These are phyloP conservation scores for Caenorhabditis sp. DNA, from an alignment of 2,888 invertebrate species.

Conservation along the genomic window DNA sequence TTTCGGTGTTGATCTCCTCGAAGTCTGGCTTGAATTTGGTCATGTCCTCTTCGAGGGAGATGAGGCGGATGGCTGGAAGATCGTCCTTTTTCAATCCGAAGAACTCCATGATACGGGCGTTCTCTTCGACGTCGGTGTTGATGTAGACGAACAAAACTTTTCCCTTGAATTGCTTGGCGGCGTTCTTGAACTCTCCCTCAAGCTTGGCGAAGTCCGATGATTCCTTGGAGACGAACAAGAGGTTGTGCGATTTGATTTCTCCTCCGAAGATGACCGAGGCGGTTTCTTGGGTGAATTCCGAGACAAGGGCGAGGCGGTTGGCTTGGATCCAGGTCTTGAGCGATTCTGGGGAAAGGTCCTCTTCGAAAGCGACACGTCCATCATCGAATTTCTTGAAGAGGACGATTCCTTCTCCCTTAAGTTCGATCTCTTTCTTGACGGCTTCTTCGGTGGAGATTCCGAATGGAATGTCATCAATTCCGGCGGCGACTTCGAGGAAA, in stretches of 20 bases:
- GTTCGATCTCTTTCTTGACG: slow-evolving; percentile 83
- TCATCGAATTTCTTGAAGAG: slow-evolving; percentile 82
- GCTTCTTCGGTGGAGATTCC: slow-evolving; percentile 84
- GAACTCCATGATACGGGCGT: slow-evolving; percentile 96
- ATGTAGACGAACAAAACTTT: slow-evolving; percentile 93
- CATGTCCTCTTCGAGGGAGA: slow-evolving; percentile 95
- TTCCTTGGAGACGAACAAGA: slow-evolving; percentile 89
- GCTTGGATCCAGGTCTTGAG: slow-evolving; percentile 69
- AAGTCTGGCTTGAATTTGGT: slow-evolving; percentile 89
- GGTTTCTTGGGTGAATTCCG: slow-evolving; percentile 75
- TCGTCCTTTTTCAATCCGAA: slow-evolving; percentile 95
- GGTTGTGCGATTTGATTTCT: slow-evolving; percentile 92
- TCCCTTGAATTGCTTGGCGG: slow-evolving; percentile 89
- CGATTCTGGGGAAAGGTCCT: slow-evolving; percentile 49
- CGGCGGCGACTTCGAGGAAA: slow-evolving; percentile 83
- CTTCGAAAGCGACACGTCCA: slow-evolving; percentile 65
- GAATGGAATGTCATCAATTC: slow-evolving; percentile 87
- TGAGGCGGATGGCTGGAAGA: slow-evolving; percentile 77
- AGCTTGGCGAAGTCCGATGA: slow-evolving; percentile 84
- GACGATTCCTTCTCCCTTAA: slow-evolving; percentile 80
- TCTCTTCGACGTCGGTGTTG: slow-evolving; percentile 92
- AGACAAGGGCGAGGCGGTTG: slow-evolving; percentile 70
- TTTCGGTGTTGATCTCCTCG: slow-evolving; percentile 78
- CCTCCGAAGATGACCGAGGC: slow-evolving; percentile 98
- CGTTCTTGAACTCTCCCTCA: slow-evolving; percentile 81